A percentile compares a stretch with the other conserved stretches of the same genome.
phyloP scores from a whole-genome alignment of 2,888 invertebrate genomes.

The Melanchra persicariae region DNA sequence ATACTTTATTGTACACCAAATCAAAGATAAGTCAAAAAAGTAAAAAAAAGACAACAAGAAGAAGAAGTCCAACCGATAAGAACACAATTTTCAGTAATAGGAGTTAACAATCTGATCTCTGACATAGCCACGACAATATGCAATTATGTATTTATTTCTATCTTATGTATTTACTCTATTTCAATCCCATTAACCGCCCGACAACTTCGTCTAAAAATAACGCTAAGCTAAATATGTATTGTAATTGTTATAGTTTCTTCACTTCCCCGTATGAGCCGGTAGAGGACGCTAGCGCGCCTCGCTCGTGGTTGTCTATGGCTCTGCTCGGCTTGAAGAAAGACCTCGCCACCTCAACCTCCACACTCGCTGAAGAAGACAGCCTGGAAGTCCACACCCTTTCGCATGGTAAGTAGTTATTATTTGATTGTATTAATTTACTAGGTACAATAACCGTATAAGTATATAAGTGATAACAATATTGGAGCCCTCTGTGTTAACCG shows the following conservation, averaged over 20 bases:
- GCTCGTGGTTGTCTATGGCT: constrained; percentile 93
- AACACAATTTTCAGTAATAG: background rate
- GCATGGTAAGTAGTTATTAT: constrained; percentile 75
- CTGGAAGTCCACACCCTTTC: constrained; percentile 75
- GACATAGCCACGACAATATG: background rate
- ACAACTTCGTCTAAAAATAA: background rate
- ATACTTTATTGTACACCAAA: no score
- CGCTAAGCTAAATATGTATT: background rate
- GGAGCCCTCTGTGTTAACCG: no score
- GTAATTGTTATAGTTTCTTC: constrained; percentile 82
- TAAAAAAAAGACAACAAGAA: no score
- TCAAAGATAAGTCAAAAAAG: no score
- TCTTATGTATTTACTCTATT: background rate
- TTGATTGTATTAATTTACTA: background rate
- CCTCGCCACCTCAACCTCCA: constrained; percentile 90
- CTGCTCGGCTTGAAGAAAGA: constrained; percentile 92
- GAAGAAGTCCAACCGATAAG: no score
- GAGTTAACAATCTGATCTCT: background rate
- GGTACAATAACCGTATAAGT: no score
- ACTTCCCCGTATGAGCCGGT: constrained; percentile 88
- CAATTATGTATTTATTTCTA: background rate
- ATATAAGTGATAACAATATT: no score
- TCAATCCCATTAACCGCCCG: background rate
- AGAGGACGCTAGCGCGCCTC: constrained; percentile 76
- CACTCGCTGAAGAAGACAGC: constrained; percentile 91